These are phyloP conservation scores for Vicugna pacos DNA, from an alignment of 2,113 vertebrate species.

Conservation along the genomic window DNA sequence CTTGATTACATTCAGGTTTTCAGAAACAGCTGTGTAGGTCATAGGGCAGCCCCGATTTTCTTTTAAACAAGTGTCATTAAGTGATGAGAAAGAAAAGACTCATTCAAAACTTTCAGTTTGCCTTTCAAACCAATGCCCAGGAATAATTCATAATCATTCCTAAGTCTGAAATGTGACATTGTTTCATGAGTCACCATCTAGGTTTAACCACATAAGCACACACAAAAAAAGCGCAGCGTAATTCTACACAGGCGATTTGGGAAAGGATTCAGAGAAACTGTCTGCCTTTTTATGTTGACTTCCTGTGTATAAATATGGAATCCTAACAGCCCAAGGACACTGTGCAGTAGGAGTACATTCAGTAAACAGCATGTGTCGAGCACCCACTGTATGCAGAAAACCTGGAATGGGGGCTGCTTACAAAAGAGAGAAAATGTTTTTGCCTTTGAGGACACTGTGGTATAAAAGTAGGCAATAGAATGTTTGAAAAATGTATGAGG, in stretches of 20 bases:
- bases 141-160: slow-evolving; percentile 60
- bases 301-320: slow-evolving; percentile 59
- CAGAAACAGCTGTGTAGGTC: slow-evolving; percentile 52
- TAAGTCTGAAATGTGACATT: slow-evolving; percentile 63
- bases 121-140: slow-evolving; percentile 35
- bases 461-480: slow-evolving; percentile 30
- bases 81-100: slow-evolving; percentile 14
- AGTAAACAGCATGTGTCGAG: slow-evolving; percentile 16
- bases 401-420: slow-evolving; percentile 4
- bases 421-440: slow-evolving; percentile 46
- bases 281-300: slow-evolving; percentile 62
- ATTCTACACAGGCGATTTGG: slow-evolving; percentile 55
- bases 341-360: slow-evolving; percentile 44
- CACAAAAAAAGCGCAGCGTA: not conserved
- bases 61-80: slow-evolving; percentile 44
- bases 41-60: not conserved
- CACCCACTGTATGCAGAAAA: not conserved
- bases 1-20: slow-evolving; percentile 30
- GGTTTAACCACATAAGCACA: slow-evolving; percentile 26
- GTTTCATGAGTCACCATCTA: slow-evolving; percentile 62
- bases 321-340: slow-evolving; percentile 50
- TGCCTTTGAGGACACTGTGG: not conserved
- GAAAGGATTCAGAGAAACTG: slow-evolving; percentile 51
- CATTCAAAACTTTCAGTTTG: slow-evolving; percentile 50
- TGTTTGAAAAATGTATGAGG: slow-evolving; percentile 28